phyloP scores from a whole-genome alignment of 2,888 invertebrate genomes.

The Trichopoda pennipes region DNA sequence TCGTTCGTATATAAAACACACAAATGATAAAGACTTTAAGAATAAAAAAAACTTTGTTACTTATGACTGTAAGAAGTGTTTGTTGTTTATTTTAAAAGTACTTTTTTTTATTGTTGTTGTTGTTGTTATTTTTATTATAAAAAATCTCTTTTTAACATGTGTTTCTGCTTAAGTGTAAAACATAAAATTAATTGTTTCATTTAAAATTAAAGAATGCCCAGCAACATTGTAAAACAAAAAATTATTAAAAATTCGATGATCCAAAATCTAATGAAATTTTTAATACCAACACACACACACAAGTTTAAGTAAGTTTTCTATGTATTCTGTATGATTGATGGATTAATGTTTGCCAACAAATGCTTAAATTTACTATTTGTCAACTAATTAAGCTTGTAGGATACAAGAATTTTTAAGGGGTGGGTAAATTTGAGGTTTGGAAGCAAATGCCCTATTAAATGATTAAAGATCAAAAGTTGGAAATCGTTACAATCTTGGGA shows the following conservation, averaged over 20 bases:
- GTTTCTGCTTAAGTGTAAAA: conserved; percentile 68
- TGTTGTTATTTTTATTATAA: conserved; percentile 44
- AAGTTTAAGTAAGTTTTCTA: no score
- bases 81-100: conserved; percentile 30
- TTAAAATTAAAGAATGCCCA: conserved; percentile 10
- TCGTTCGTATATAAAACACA: conserved; percentile 16
- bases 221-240: background rate
- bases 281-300: no score
- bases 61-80: conserved; percentile 4
- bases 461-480: no score
- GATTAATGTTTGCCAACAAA: background rate
- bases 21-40: conserved; percentile 53
- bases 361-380: background rate
- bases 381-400: no score
- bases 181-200: conserved; percentile 54
- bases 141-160: conserved; percentile 73
- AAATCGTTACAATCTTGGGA: no score
- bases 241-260: background rate
- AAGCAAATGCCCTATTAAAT: no score
- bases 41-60: conserved; percentile 31
- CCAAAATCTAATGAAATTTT: no score
- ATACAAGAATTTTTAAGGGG: no score
- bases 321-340: no score
- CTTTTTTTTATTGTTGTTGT: conserved; percentile 30
- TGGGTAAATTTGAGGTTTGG: no score